Evolutionary conservation across 2,113 vertebrate species (phyloP).

Genomic region (Rissa tridactyla): DNA sequence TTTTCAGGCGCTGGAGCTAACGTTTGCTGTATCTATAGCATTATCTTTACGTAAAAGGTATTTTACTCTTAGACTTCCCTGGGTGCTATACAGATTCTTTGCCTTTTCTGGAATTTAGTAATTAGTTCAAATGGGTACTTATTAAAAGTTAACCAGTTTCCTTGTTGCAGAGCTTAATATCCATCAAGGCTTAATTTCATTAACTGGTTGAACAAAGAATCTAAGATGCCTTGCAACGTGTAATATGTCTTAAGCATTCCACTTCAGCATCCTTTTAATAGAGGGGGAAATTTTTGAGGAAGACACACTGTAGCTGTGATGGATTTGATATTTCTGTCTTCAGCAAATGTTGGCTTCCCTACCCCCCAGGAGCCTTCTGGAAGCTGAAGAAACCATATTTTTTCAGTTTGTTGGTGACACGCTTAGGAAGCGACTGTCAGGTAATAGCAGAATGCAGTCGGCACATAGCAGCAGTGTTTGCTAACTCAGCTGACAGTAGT

Average conservation of each 20-base stretch:
- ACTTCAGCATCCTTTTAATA: neutral
- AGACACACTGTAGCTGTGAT: neutral
- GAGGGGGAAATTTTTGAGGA: neutral
- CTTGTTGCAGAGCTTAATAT: neutral
- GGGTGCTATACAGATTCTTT: accelerated
- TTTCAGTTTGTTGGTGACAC: neutral
- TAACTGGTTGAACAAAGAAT: neutral
- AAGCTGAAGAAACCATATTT: neutral
- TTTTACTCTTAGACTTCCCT: neutral
- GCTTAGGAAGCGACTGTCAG: neutral
- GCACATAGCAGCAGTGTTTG: accelerated
- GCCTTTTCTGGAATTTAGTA: neutral
- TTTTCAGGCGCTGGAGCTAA: neutral
- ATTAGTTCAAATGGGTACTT: accelerated
- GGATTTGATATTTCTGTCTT: neutral
- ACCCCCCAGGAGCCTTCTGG: neutral
- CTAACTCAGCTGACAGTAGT: neutral
- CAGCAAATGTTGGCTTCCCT: neutral
- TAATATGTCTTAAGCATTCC: neutral
- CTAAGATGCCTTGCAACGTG: neutral
- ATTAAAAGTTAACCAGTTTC: accelerated
- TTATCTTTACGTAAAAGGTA: accelerated
- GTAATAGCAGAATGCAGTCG: neutral
- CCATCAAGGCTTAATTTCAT: neutral
- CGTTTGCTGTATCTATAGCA: accelerated